Base-by-base conservation (phyloP, 2,113 vertebrate species). In the Fulica atra region DNA sequence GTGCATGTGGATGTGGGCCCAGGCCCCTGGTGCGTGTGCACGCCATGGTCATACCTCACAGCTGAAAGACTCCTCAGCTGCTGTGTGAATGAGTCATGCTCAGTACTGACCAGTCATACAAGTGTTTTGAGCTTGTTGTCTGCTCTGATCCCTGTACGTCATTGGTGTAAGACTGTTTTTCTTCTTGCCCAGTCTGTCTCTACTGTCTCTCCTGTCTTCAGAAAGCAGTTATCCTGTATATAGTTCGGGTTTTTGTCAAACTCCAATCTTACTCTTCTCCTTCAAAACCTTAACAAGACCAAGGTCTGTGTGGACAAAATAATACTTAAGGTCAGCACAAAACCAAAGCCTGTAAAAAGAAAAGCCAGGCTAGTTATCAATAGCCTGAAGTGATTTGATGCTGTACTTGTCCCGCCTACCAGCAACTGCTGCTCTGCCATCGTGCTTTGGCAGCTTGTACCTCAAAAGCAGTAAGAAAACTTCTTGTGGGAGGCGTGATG, bases 1-100 rank as follows among this genome's bases (percentile, higher is more conserved):
- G 0, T 44, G 40, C 7, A 11, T 1, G 0, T 36, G 53, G 48
- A 36, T 1, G 1, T 50, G 25, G n/a, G 18, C 40, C 5, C 29
- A 44, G 40, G 38, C 15, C 50, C 33, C 21, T 42, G 36, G 8
- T 26, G 42, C 1, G 0, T 4, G 33, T 63, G 33, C 3, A 4
- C 20, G 63, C 31, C 46, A n/a, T 42, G 40, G n/a, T 81, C 60
- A 61, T 54, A 23, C 29, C 42, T 61, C 36, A 26, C 38, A 50
- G 87, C 56, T 64, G 42, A 11, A 66, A 60, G 19, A 11, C 21
- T 31, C 46, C 71, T 51, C 16, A 71, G 60, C n/a, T 38, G 25
- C 56, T 68, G 7, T 11, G 44, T 63, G n/a, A 77, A 54, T 20
- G 38, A 24, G 51, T 26, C 0, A 0, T 46, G 42, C 29, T 63